These are phyloP conservation scores for Tragelaphus scriptus DNA, from an alignment of 2,113 vertebrate genomes.

Conservation along the genomic window DNA sequence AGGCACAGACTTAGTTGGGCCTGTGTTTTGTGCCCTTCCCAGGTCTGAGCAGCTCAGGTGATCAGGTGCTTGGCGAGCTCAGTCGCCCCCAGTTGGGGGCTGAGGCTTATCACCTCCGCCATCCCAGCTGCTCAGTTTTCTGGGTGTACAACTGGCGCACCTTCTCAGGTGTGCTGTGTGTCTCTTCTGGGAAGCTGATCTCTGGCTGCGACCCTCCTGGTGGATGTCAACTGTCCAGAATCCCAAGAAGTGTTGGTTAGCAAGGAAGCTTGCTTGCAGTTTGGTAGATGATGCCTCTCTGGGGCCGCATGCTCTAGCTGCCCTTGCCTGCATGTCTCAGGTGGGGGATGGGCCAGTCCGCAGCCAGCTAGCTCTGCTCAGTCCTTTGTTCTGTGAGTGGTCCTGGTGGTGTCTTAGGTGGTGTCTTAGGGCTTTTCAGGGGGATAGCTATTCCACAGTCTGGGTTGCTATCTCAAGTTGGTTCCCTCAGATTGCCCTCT, in stretches of 20 bases:
- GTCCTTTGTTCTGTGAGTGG: not conserved
- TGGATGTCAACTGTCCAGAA: accelerated
- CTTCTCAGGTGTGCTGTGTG: not conserved
- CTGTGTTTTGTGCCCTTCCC: not conserved
- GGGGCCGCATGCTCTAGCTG: not conserved
- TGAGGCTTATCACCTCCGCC: not conserved
- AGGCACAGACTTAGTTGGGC: not conserved
- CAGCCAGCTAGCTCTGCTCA: not conserved
- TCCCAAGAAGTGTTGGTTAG: not conserved
- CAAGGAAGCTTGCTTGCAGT: not conserved
- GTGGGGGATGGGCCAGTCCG: accelerated
- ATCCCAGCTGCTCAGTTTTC: not conserved
- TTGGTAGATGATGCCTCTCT: not conserved
- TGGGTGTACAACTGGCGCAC: accelerated
- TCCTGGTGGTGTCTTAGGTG: not conserved
- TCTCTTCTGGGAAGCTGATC: not conserved
- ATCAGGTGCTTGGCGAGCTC: not conserved
- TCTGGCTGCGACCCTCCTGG: not conserved
- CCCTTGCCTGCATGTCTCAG: not conserved
- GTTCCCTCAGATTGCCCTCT: not conserved
- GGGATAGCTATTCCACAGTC: not conserved
- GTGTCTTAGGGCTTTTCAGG: not conserved
- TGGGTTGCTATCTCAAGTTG: not conserved
- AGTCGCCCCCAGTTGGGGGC: not conserved
- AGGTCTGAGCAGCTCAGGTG: not conserved